Conservation (phyloP, 2,113 vertebrate genomes). For the human region DNA sequence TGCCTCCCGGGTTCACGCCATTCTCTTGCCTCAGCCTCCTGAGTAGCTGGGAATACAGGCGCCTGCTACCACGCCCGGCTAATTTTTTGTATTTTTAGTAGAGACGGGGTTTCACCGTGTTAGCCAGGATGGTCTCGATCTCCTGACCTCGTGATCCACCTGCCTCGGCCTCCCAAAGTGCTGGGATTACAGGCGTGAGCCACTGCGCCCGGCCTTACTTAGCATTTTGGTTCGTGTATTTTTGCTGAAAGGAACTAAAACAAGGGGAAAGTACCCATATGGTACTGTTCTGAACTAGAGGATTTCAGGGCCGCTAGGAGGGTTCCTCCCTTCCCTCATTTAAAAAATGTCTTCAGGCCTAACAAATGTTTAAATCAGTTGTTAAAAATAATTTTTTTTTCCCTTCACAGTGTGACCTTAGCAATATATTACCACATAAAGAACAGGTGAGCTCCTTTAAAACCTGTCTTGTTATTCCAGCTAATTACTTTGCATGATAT, state of each 20-base stretch:
- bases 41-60: too few relatives aligned
- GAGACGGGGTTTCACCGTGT: too few relatives aligned
- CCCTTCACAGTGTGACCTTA: conserved; percentile 87
- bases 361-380: conserved; percentile 35
- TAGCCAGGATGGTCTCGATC: too few relatives aligned
- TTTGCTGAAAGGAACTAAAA: conserved; percentile 27
- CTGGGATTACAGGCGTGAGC: too few relatives aligned
- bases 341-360: conserved; percentile 44
- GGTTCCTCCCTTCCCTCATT: neutral
- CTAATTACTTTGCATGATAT: conserved; percentile 28
- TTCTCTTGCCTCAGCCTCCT: too few relatives aligned
- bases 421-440: conserved; percentile 93
- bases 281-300: neutral
- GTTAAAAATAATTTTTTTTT: conserved; percentile 44
- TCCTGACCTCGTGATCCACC: too few relatives aligned
- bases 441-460: conserved; percentile 86
- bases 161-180: too few relatives aligned
- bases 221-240: conserved; percentile 26
- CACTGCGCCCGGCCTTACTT: neutral
- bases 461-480: conserved; percentile 45
- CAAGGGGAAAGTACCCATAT: neutral
- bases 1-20: too few relatives aligned
- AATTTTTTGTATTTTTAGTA: too few relatives aligned
- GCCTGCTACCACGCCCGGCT: too few relatives aligned
- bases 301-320: neutral